Evolutionary conservation across 2,888 invertebrate genomes (phyloP).

Genomic region (Ceraclea dissimilis): DNA sequence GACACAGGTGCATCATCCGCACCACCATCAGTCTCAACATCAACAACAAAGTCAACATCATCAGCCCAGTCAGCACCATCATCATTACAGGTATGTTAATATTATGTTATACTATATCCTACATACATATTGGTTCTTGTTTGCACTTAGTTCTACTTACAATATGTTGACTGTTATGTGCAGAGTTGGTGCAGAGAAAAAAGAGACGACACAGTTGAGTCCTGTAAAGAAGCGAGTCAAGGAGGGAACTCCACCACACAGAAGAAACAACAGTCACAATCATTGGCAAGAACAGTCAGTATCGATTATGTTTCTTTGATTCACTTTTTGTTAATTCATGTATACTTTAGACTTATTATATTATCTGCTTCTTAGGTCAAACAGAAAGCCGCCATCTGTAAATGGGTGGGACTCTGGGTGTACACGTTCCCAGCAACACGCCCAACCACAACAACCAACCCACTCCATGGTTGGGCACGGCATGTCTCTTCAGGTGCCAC

Average conservation of each 20-base stretch:
- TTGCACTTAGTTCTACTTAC: too few relatives aligned
- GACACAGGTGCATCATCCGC: constrained; percentile 31
- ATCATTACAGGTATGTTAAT: constrained; percentile 40
- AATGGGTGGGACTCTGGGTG: constrained; percentile 19
- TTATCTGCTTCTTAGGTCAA: constrained; percentile 12
- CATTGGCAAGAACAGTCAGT: constrained; percentile 29
- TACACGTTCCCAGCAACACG: constrained; percentile 12
- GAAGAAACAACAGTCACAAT: constrained; percentile 36
- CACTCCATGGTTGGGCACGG: constrained; percentile 41
- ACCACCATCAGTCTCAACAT: constrained; percentile 41
- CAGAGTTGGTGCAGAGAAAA: constrained; percentile 55
- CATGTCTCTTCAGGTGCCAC: constrained; percentile 29
- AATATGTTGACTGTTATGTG: too few relatives aligned
- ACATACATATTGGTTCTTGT: too few relatives aligned
- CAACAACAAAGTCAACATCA: constrained; percentile 31
- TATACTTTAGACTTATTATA: not conserved
- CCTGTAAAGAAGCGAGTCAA: constrained; percentile 97
- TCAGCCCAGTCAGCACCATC: constrained; percentile 29
- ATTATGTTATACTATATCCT: not conserved
- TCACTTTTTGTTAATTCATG: not conserved
- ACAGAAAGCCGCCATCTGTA: constrained; percentile 21
- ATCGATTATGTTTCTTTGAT: not conserved
- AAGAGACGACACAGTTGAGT: constrained; percentile 83
- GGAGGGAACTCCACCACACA: constrained; percentile 83
- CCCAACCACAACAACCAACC: constrained; percentile 29